These are phyloP conservation scores for Drosophila recens DNA, from an alignment of 2,888 invertebrate genomes.

Conservation along the genomic window DNA sequence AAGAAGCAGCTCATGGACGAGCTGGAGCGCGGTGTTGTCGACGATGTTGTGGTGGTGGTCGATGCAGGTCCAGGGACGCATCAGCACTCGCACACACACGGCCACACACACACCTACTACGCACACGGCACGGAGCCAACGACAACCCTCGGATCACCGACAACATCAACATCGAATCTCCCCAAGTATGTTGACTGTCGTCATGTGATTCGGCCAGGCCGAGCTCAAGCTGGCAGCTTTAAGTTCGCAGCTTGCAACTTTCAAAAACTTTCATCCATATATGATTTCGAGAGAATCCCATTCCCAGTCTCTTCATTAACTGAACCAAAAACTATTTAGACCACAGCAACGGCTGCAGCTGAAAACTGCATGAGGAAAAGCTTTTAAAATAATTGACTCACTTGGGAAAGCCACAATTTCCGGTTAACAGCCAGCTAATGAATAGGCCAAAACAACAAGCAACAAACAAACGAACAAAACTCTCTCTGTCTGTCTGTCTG, in stretches of 20 bases:
- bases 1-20: slow-evolving; percentile 59
- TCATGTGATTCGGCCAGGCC: slow-evolving; percentile 46
- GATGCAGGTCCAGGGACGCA: slow-evolving; percentile 65
- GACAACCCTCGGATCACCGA: slow-evolving; percentile 60
- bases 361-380: slow-evolving; percentile 73
- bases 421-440: slow-evolving; percentile 79
- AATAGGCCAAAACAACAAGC: slow-evolving; percentile 57
- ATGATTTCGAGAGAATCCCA: slow-evolving; percentile 19
- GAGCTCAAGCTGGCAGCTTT: slow-evolving; percentile 56
- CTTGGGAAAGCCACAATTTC: slow-evolving; percentile 79
- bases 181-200: slow-evolving; percentile 58
- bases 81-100: slow-evolving; percentile 56
- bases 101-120: slow-evolving; percentile 68
- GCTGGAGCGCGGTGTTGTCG: slow-evolving; percentile 67
- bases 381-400: slow-evolving; percentile 83
- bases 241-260: slow-evolving; percentile 47
- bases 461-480: slow-evolving; percentile 20
- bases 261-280: slow-evolving; percentile 48
- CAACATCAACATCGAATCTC: slow-evolving; percentile 34
- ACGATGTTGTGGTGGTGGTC: slow-evolving; percentile 82
- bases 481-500: background rate
- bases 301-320: slow-evolving; percentile 62
- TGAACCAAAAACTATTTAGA: slow-evolving; percentile 58
- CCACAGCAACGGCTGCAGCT: slow-evolving; percentile 57
- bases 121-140: slow-evolving; percentile 67